These are phyloP conservation scores for Microctenopoma steveboyesi DNA, from an alignment of 2,797 vertebrate genomes.

Conservation along the genomic window DNA sequence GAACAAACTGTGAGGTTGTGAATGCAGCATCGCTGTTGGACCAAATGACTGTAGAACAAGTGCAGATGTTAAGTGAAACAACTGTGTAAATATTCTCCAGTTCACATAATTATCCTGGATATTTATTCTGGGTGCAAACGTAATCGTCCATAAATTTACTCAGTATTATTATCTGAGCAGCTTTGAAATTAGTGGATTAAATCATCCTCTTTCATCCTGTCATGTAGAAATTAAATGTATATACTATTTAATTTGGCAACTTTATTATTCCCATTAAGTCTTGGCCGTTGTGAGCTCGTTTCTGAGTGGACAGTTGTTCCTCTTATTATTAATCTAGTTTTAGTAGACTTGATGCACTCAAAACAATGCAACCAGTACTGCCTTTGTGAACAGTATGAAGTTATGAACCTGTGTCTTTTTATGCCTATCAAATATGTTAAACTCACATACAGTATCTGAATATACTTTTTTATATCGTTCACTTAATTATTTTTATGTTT, in stretches of 20 bases:
- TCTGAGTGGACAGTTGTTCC: constrained; percentile 25
- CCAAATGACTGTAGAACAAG: constrained; percentile 35
- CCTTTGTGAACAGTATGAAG: constrained; percentile 54
- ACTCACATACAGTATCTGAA: constrained; percentile 41
- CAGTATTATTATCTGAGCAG: constrained; percentile 71
- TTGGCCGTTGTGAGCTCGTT: constrained; percentile 7
- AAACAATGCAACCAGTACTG: constrained; percentile 47
- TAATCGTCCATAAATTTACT: constrained; percentile 23
- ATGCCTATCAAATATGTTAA: constrained; percentile 54
- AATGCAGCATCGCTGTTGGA: constrained; percentile 25
- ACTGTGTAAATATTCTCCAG: constrained; percentile 24
- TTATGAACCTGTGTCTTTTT: constrained; percentile 38
- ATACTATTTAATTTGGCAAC: constrained; percentile 39
- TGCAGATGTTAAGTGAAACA: constrained; percentile 25
- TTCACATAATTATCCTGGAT: constrained; percentile 1
- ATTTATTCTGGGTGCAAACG: constrained; percentile 2
- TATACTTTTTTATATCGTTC: constrained; percentile 39
- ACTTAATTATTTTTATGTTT: constrained; percentile 29
- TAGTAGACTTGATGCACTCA: constrained; percentile 66
- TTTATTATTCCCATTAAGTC: constrained; percentile 22
- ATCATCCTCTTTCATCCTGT: constrained; percentile 2
- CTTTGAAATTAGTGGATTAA: constrained; percentile 40
- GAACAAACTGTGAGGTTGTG: constrained; percentile 19
- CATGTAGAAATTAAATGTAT: constrained; percentile 37
- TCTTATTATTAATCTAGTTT: constrained; percentile 37